Evolutionary conservation across 2,113 vertebrate genomes (phyloP), one percentile per base, ranked within the genome.

Genomic region (Bufo gargarizans): DNA sequence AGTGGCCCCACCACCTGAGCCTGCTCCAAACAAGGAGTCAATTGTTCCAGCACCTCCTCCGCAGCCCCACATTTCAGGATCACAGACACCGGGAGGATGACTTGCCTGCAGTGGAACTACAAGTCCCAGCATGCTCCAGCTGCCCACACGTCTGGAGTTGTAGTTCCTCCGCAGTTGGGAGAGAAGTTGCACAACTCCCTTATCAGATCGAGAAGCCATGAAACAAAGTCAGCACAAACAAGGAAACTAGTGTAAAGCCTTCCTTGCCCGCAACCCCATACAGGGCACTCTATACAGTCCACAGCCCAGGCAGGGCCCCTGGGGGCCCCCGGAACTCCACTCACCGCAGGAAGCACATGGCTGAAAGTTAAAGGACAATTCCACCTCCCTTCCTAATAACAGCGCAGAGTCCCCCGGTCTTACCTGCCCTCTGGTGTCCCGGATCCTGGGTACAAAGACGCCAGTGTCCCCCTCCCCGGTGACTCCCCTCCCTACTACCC

Each of bases 311-410:
- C 49, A 33, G 20, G 22, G 79, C 53, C 50, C 65, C 49, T 3
- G 50, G 50, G 8, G 19, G 82, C 80, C 59, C 56, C 59, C 3
- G 79, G 78, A 11, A 53, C 49, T 1, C 17, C 43, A 11, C 63
- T n/a, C 76, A 77, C 76, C n/a, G 53, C 78, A 6, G 78, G 76
- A 10, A 80, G 78, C 61, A 71, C 45, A 53, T 69, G 82, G 33
- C 58, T 63, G 58, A 20, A 6, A 45, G 4, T 56, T 33, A 22
- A 13, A 55, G 12, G 8, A n/a, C n/a, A 10, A 14, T 11, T 43
- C 80, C 33, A 4, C 2, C 33, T 8, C 7, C 49, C 77, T 5
- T 8, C 47, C 77, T 17, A 7, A 6, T n/a, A 5, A 4, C 4
- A 0, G 2, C 16, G 17, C 22, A 14, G 16, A 9, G 13, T 20